Percentiles rank a stretch among this genome's conserved stretches.
These are phyloP conservation scores for Tonatia bakeri DNA, from an alignment of 2,113 vertebrate genomes.

Conservation along the genomic window DNA sequence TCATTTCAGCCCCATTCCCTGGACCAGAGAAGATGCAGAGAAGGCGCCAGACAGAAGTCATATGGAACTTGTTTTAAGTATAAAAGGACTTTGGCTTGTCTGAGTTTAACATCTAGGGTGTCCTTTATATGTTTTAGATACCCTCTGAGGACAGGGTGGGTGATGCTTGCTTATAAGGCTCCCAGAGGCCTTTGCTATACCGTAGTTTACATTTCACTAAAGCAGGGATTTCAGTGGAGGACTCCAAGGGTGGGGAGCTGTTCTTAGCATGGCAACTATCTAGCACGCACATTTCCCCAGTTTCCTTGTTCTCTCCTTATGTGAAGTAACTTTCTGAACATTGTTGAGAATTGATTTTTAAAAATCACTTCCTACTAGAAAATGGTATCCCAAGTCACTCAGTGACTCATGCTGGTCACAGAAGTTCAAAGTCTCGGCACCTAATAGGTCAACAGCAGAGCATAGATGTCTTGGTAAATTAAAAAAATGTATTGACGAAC, in stretches of 20 bases:
- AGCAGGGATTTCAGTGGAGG: background rate
- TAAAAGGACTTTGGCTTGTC: background rate
- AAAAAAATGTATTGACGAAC: background rate
- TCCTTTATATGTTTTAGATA: background rate
- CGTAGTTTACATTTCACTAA: background rate
- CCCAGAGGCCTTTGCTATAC: background rate
- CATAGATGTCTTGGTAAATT: background rate
- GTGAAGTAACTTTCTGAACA: background rate
- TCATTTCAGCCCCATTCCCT: background rate
- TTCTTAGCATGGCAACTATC: background rate
- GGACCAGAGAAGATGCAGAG: background rate
- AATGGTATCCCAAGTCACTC: background rate
- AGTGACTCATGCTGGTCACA: background rate
- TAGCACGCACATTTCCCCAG: background rate
- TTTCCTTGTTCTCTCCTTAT: background rate
- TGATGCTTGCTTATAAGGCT: background rate
- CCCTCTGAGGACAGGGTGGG: background rate
- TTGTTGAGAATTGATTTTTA: background rate
- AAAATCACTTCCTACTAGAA: background rate
- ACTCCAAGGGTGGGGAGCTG: background rate
- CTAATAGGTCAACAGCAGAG: background rate
- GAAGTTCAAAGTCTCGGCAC: background rate
- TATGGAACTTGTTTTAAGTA: background rate
- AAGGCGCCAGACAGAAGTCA: background rate
- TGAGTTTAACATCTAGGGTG: background rate